Conservation (phyloP, 2,797 vertebrate species). For the Pantherophis vulpinus region DNA sequence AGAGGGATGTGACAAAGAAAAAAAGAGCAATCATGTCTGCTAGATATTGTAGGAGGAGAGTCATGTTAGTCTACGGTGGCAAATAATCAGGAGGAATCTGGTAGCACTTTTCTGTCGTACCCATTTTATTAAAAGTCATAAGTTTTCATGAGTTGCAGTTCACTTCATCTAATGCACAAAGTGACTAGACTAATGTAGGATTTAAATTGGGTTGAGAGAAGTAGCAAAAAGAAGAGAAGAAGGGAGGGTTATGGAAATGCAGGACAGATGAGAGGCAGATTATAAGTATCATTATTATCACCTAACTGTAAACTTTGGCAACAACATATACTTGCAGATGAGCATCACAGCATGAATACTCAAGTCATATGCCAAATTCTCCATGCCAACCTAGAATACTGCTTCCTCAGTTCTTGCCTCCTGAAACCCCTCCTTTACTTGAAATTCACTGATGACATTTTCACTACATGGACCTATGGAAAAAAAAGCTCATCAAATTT, state of each 20-base stretch:
- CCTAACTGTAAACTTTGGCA: background rate
- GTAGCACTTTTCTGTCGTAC: background rate
- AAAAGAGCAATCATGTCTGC: background rate
- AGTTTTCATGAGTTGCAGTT: background rate
- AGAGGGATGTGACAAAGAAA: background rate
- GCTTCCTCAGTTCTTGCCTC: background rate
- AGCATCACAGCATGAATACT: background rate
- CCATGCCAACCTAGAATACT: background rate
- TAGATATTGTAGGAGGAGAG: background rate
- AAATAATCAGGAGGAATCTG: background rate
- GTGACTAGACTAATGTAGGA: background rate
- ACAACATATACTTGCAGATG: background rate
- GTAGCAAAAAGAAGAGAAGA: background rate
- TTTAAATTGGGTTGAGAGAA: background rate
- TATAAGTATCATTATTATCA: background rate
- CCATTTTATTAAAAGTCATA: background rate
- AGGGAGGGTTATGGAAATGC: background rate
- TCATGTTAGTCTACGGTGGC: background rate
- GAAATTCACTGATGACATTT: background rate
- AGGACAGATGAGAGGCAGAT: background rate
- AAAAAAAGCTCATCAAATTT: background rate
- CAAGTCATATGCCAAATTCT: background rate
- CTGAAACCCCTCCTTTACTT: background rate
- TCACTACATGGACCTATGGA: background rate
- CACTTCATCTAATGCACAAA: background rate